Base-by-base conservation (phyloP, 30 jellyfish, hydroid and myxozoan genomes). In the Chironex yamaguchii region DNA sequence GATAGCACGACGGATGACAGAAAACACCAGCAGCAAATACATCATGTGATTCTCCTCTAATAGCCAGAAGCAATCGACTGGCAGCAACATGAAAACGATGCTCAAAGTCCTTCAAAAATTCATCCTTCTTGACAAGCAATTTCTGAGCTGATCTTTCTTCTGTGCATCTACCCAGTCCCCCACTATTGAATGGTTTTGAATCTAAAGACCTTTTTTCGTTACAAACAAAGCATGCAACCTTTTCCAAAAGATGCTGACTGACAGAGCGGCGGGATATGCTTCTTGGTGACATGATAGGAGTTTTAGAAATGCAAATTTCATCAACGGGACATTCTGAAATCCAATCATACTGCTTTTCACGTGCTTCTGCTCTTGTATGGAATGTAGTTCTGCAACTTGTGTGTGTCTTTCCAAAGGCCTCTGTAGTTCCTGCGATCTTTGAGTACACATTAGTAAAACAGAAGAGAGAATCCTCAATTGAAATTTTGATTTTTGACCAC, bases 141-240 rank as follows among this genome's bases (percentile, higher is more conserved):
- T 65, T 11, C 30, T 76, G 29, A 11, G 88, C 88, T 1, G 88
- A 29, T 76, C 81, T 76, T 2, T 26, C 88, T 32, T 52, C 78
- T 25, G 88, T 76, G 32, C 88, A 76, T 29, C 79, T 23, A 1
- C 88, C 88, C n/a, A 76, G 79, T 49, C 88, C 80, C 29, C 88
- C 78, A 3, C 34, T 35, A 1, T 51, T 76, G 25, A 3, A 26
- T 2, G 88, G 4, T 14, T 76, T 76, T 13, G 26, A 13, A 32
- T 76, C 88, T 11, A n/a, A 21, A 24, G 36, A 21, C n/a, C 79
- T 4, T 48, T 49, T 26, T 14, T 25, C 35, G 11, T 81, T 65
- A 77, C 84, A 81, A 34, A 81, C 69, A 29, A 81, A 81, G 33
- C 91, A 81, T 2, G 67, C 31, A 50, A 21, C 29, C 31, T 81